A percentile compares a stretch with the other conserved stretches of the same genome.
phyloP scores from a whole-genome alignment of 2,888 invertebrate genomes.

The Neria commutata region DNA sequence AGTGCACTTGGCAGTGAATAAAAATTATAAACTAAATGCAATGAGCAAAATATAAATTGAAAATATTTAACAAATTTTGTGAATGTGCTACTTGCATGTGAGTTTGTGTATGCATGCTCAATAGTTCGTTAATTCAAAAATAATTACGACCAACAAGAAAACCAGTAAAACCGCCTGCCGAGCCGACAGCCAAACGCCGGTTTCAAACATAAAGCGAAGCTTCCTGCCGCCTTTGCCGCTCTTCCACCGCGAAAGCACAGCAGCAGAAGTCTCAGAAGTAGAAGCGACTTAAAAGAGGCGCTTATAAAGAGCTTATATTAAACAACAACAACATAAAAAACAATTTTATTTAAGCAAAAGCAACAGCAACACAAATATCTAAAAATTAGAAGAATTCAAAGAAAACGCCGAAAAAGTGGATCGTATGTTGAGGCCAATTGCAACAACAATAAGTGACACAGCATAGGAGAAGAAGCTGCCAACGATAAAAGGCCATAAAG shows the following conservation, averaged over 20 bases:
- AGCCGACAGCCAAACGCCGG: neutral
- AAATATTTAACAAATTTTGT: no score
- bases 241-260: slow-evolving; percentile 10
- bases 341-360: neutral
- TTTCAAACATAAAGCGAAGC: slow-evolving; percentile 37
- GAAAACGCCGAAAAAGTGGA: neutral
- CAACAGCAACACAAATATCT: neutral
- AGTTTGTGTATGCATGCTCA: no score
- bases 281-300: slow-evolving; percentile 29
- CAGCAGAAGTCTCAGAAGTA: slow-evolving; percentile 26
- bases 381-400: slow-evolving; percentile 2
- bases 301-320: slow-evolving; percentile 25
- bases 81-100: neutral
- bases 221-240: slow-evolving; percentile 24
- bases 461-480: slow-evolving; percentile 32
- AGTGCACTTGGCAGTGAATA: no score
- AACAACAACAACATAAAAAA: slow-evolving; percentile 3
- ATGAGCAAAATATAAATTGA: neutral
- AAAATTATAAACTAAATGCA: neutral
- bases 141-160: slow-evolving; percentile 9
- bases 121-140: slow-evolving; percentile 2
- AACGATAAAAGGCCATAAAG: slow-evolving; percentile 39
- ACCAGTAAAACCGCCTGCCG: slow-evolving; percentile 25
- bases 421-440: slow-evolving; percentile 1
- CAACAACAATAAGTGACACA: slow-evolving; percentile 13